Evolutionary conservation across 2,888 invertebrate species (phyloP), one percentile per base, ranked within the genome.

Genomic region (Epistrophe grossulariae): DNA sequence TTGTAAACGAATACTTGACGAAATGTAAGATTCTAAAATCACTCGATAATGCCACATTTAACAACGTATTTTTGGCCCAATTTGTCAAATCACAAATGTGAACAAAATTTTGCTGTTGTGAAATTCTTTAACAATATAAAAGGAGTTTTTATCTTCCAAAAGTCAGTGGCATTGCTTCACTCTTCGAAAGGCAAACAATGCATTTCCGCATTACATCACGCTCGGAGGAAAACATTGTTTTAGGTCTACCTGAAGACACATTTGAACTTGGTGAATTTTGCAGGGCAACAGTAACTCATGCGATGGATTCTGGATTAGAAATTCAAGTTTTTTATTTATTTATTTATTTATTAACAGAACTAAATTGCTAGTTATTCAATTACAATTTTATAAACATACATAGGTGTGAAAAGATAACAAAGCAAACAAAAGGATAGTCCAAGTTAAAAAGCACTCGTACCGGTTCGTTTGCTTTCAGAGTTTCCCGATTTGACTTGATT

Each of bases 1-100:
- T 89, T 96, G n/a, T 96, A 89, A 94, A 94, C 4, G 94, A 95
- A 4, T 94, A 97, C 11, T 91, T 97, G 81, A 91, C 94, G 0
- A 94, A 94, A 0, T 90, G 94, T 2, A 93, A 94, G 17, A 91
- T 95, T 43, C 91, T 97, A 7, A 91, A 90, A 1, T 92, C 93
- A 2, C 93, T 94, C 62, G 91, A 94, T 0, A 92, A 94, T 10
- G 95, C 94, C 0, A 91, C 93, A 50, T 85, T 93, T 1, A 95
- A 95, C 48, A 91, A 93, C 5, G 78, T 90, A 2, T 93, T 90
- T 57, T 80, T 90, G 93, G 93, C 3, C 92, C 92, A 2, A 90
- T 93, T 28, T 93, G 1, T n/a, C n/a, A n/a, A n/a, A n/a, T n/a
- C n/a, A n/a, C n/a, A 91, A 92, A n/a, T 89, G 89, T 7, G 89